A percentile compares a stretch with the other conserved stretches of the same genome.
Conservation (phyloP, 2,797 vertebrate genomes). For the Gobionotothen gibberifrons region DNA sequence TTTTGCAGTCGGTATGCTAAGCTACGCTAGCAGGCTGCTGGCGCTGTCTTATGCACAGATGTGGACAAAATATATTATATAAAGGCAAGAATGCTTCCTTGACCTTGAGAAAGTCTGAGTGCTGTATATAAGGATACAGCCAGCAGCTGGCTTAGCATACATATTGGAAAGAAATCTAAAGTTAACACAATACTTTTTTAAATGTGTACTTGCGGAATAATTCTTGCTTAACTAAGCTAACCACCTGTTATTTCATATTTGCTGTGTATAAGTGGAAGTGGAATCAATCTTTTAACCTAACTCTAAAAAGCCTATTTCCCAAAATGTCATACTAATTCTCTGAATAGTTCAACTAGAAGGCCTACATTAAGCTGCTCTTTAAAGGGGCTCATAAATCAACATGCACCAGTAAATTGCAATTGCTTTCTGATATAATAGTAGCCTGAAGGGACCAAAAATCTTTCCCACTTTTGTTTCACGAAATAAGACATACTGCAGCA, state of each 20-base stretch:
- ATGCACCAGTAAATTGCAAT: background rate
- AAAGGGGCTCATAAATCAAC: slow-evolving; percentile 25
- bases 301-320: background rate
- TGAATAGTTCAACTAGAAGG: background rate
- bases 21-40: background rate
- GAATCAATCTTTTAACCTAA: background rate
- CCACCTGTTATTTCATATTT: background rate
- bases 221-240: slow-evolving; percentile 6
- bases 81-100: too few species aligned
- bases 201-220: background rate
- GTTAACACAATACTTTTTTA: background rate
- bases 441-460: slow-evolving; percentile 1
- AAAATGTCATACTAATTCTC: slow-evolving; percentile 12
- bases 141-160: background rate
- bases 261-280: background rate
- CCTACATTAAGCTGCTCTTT: background rate
- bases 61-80: too few species aligned
- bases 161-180: background rate
- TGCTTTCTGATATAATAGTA: slow-evolving; percentile 9
- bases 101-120: background rate
- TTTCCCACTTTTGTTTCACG: slow-evolving; percentile 15
- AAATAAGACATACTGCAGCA: slow-evolving; percentile 5
- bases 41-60: background rate
- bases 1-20: background rate
- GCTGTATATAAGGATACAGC: background rate